Evolutionary conservation across 2,888 invertebrate species (phyloP), one percentile per base, ranked within the genome.

Genomic region (Andricus curvator): DNA sequence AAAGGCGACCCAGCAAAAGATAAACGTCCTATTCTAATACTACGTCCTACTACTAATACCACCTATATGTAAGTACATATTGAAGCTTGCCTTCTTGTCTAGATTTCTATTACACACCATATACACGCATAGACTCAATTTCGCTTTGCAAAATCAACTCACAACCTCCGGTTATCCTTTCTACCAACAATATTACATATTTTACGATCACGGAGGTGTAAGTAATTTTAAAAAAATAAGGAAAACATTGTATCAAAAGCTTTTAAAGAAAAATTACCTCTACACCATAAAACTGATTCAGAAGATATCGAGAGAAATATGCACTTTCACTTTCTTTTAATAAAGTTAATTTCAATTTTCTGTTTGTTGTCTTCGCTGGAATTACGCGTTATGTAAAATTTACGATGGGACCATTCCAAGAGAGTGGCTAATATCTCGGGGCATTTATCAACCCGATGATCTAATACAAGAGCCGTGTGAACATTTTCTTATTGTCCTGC

Each of bases 111-210:
- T 74, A 74, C 29, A 74, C 15, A 33, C 74, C 6, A 74, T 74
- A 70, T 74, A 70, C 33, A 33, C 56, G 56, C 74, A 74, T 56
- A 56, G 56, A 56, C 33, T 74, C 56, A 56, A 74, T 74, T 56
- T n/a, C 13, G 56, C 56, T 74, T 74, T 51, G 33, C 33, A 74
- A 25, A 74, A 56, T 33, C 70, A 74, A 44, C 65, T 33, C 6
- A 20, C 33, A 33, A 70, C 48, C 29, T 51, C 70, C 70, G 48
- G 70, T 70, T 74, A 74, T 74, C 74, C 29, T 70, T 74, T 74
- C 74, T 74, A 37, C n/a, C 29, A 74, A 51, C 51, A 70, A 70
- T 70, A 51, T 70, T 74, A 56, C 11, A 25, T 33, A 74, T 74
- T 74, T 74, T 74, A 74, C 15, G 74, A 74, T 74, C 56, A 56